These are phyloP conservation scores for Ammodytes marinus DNA, from an alignment of 2,113 vertebrate genomes.

Conservation along the genomic window DNA sequence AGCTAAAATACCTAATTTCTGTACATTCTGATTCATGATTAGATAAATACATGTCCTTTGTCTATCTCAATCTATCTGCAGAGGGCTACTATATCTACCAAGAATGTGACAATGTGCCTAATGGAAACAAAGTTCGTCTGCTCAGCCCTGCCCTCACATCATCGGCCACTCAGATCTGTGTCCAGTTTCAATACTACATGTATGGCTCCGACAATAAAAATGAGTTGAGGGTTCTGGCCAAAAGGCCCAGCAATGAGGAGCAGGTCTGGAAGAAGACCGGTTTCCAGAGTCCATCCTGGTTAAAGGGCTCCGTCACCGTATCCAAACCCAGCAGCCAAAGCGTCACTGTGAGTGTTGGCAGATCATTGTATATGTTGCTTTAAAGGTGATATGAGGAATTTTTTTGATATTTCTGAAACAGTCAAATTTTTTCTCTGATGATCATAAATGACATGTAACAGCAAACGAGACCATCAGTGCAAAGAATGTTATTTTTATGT, in stretches of 20 bases:
- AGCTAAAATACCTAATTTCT: not conserved
- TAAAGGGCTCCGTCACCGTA: conserved; percentile 77
- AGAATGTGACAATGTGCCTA: conserved; percentile 79
- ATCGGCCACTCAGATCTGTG: conserved; percentile 75
- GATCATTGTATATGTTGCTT: not conserved
- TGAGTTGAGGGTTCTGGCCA: conserved; percentile 76
- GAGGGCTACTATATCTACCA: conserved; percentile 86
- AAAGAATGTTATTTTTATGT: too few species aligned
- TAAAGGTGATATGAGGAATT: not conserved
- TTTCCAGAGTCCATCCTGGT: conserved; percentile 85
- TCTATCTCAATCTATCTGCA: conserved; percentile 58
- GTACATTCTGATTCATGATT: not conserved
- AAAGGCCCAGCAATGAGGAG: conserved; percentile 27
- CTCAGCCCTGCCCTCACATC: conserved; percentile 79
- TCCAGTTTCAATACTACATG: conserved; percentile 86
- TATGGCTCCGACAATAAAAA: conserved; percentile 69
- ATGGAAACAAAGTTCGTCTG: conserved; percentile 73
- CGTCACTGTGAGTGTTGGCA: conserved; percentile 78
- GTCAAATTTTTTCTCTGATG: too few species aligned
- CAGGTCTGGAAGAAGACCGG: conserved; percentile 80
- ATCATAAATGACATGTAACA: too few species aligned
- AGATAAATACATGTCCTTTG: not conserved
- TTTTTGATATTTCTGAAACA: too few species aligned
- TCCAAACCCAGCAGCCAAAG: conserved; percentile 57
- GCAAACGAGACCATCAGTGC: too few species aligned